Conservation (phyloP, 2,888 invertebrate species). For the Apamea anceps region DNA sequence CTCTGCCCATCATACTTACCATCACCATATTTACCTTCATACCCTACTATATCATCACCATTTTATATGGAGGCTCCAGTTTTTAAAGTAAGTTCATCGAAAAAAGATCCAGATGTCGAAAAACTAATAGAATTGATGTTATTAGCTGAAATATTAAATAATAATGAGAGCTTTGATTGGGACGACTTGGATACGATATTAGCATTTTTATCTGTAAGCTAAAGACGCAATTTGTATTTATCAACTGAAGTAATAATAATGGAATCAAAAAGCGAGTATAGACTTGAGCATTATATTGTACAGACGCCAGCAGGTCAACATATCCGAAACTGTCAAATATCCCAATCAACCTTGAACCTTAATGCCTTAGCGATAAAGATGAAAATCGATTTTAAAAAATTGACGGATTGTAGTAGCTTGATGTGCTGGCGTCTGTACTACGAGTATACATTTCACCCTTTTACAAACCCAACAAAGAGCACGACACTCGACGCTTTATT, state of each 20-base stretch:
- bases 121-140: conserved; percentile 44
- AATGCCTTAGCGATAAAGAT: no score
- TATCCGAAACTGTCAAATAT: no score
- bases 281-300: background rate
- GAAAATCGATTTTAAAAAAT: no score
- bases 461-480: no score
- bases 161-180: conserved; percentile 44
- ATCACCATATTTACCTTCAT: conserved; percentile 49
- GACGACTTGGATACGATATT: conserved; percentile 52
- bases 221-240: background rate
- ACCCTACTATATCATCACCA: conserved; percentile 20
- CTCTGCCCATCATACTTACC: conserved; percentile 50
- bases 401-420: no score
- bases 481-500: background rate
- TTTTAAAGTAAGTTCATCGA: conserved; percentile 24
- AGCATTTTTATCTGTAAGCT: conserved; percentile 33
- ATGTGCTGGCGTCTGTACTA: no score
- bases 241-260: background rate
- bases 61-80: conserved; percentile 22
- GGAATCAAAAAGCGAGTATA: background rate
- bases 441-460: no score
- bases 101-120: conserved; percentile 36
- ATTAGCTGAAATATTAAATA: conserved; percentile 50
- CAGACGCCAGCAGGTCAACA: no score
- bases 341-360: no score